These are phyloP conservation scores for Protonemura montana DNA, from an alignment of 2,888 invertebrate species.

Conservation along the genomic window DNA sequence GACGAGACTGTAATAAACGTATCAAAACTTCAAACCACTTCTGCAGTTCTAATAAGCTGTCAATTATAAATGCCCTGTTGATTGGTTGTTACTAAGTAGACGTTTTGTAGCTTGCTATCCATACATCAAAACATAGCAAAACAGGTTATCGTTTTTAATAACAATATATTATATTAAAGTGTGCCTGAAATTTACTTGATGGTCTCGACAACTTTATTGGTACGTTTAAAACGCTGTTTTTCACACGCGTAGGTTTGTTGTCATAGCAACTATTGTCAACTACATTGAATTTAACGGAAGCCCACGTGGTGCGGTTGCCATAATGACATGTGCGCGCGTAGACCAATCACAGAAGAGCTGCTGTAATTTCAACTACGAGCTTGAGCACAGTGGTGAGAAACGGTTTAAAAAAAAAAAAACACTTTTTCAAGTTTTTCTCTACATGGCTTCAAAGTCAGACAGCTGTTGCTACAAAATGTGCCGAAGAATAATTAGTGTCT, in stretches of 20 bases:
- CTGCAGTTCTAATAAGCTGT: background rate
- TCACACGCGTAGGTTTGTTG: background rate
- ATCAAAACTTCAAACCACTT: background rate
- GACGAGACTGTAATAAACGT: background rate
- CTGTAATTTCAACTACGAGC: background rate
- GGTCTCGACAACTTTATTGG: background rate
- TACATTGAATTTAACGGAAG: background rate
- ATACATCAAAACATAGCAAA: background rate
- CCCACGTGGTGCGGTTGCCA: background rate
- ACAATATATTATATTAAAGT: background rate
- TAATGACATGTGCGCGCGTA: background rate
- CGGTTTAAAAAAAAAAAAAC: too few relatives aligned
- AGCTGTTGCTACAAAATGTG: too few relatives aligned
- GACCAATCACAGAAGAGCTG: background rate
- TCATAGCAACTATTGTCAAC: background rate
- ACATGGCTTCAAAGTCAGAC: too few relatives aligned
- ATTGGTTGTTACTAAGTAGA: background rate
- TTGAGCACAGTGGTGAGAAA: too few relatives aligned
- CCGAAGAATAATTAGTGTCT: too few relatives aligned
- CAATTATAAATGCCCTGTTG: background rate
- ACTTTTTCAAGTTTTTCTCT: too few relatives aligned
- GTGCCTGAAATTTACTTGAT: background rate
- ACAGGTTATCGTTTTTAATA: constrained; percentile 12
- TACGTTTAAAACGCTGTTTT: background rate
- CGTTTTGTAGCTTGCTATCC: constrained; percentile 7